These are phyloP conservation scores for Adrianichthys oophorus DNA, from an alignment of 2,797 vertebrate genomes.

Conservation along the genomic window DNA sequence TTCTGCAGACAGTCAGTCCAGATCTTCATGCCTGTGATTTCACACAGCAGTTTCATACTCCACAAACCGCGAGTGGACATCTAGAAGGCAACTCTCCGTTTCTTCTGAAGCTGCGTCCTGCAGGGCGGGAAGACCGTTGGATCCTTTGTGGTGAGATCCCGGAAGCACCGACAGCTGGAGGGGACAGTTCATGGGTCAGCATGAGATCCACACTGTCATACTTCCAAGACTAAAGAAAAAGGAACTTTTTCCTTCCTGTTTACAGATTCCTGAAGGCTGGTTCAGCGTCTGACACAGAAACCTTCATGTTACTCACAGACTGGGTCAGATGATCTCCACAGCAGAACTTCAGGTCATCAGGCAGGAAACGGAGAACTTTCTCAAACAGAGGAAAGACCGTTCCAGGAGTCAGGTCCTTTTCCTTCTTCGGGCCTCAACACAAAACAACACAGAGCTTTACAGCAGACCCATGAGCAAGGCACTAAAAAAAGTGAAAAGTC, in stretches of 20 bases:
- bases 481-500: rapidly evolving
- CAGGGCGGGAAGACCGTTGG: slow-evolving; percentile 35
- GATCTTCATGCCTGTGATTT: slow-evolving; percentile 3
- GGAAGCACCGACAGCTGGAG: slow-evolving; percentile 37
- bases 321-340: slow-evolving; percentile 54
- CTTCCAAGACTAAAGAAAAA: neutral
- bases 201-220: neutral
- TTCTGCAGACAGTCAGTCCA: no score
- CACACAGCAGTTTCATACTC: slow-evolving; percentile 72
- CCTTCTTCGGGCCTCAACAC: slow-evolving; percentile 76
- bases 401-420: slow-evolving; percentile 74
- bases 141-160: slow-evolving; percentile 42
- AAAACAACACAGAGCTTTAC: neutral
- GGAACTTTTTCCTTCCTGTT: neutral
- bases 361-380: slow-evolving; percentile 79
- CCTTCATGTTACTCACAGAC: slow-evolving; percentile 56
- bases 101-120: slow-evolving; percentile 33
- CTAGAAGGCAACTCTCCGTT: slow-evolving; percentile 34
- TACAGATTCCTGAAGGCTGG: no score
- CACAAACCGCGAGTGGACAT: slow-evolving; percentile 9
- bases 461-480: neutral
- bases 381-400: slow-evolving; percentile 84
- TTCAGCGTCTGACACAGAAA: neutral
- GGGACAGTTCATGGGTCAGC: neutral
- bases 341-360: slow-evolving; percentile 69